Base-by-base conservation (phyloP, 2,888 invertebrate genomes). In the Trissoscelio sp. region DNA sequence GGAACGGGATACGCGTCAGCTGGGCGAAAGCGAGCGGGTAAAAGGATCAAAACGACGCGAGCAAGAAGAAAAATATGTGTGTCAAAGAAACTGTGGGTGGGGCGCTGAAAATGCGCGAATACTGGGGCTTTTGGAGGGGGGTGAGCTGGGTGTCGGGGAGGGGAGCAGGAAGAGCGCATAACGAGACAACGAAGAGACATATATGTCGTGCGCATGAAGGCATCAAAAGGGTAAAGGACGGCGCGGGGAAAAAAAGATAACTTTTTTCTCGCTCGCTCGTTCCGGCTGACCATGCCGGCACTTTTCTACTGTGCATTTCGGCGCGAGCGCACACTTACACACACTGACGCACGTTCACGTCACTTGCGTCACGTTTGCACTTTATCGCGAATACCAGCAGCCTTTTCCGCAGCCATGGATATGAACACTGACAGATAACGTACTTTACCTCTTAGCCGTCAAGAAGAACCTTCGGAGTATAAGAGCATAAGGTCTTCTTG, bases 321-420 rank as follows among this genome's bases (percentile, higher is more conserved):
- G 42, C 46, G 31, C 11, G 34, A 24, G 34, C 28, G 20, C 44
- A 16, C 46, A 22, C 46, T 42, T 73, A 22, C 79, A 55, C 67
- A 69, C n/a, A 55, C 9, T 31, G 44, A 62, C 11, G 53, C 44
- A 42, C 69, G 58, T 57, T 62, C 70, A 72, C 80, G 78, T 83
- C 80, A 83, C 77, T 74, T 62, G 83, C 74, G 80, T 80, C 83
- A 78, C 80, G 78, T 80, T 75, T 77, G 72, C 81, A 81, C 72
- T 81, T 77, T 81, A 81, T 81, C 81, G 81, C 75, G 80, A 70
- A 75, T 75, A 80, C 80, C 74, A 58, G 75, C 81, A 70, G 72
- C 81, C 72, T 75, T 77, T 81, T 75, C 69, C 58, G 70, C 75
- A 67, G 70, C 66, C 57, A 57, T 64, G 67, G 77, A 75, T 81